A percentile compares a stretch with the other conserved stretches of the same genome.
Evolutionary conservation across 1,140 invertebrate genomes (phyloP).

Genomic region (Sminthurinus signatus): DNA sequence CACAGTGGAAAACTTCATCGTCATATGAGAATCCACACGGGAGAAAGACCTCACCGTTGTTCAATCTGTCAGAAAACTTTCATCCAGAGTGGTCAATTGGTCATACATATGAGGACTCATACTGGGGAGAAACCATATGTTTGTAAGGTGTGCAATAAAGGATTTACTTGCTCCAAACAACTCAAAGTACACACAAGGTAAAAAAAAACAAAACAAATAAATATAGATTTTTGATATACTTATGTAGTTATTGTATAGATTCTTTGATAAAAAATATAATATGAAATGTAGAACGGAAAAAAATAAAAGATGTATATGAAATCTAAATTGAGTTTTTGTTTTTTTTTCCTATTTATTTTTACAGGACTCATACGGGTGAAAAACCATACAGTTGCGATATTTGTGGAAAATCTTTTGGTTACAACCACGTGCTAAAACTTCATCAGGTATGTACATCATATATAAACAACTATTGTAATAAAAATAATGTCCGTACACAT

Average conservation of each 20-base stretch:
- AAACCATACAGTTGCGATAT: constrained; percentile 67
- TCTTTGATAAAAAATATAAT: too few relatives aligned
- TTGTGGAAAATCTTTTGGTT: constrained; percentile 76
- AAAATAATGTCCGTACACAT: too few relatives aligned
- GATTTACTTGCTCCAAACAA: constrained; percentile 84
- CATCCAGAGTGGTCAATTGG: constrained; percentile 71
- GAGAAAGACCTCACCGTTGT: constrained; percentile 76
- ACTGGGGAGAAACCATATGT: constrained; percentile 89
- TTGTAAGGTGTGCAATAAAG: constrained; percentile 58
- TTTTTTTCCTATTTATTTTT: too few relatives aligned
- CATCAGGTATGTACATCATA: constrained; percentile 49
- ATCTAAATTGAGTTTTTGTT: too few relatives aligned
- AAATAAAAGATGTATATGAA: too few relatives aligned
- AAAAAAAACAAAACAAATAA: too few relatives aligned
- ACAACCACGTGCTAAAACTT: constrained; percentile 79
- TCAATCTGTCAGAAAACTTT: constrained; percentile 78
- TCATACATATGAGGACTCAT: constrained; percentile 65
- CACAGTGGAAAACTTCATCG: constrained; percentile 86
- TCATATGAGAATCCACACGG: constrained; percentile 77
- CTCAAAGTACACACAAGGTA: constrained; percentile 77
- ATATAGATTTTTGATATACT: too few relatives aligned
- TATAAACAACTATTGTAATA: background rate
- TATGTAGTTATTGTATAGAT: too few relatives aligned
- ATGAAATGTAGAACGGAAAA: too few relatives aligned
- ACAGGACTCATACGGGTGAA: constrained; percentile 78